These are phyloP conservation scores for Apis florea DNA, from an alignment of 1,140 invertebrate genomes.

Conservation along the genomic window DNA sequence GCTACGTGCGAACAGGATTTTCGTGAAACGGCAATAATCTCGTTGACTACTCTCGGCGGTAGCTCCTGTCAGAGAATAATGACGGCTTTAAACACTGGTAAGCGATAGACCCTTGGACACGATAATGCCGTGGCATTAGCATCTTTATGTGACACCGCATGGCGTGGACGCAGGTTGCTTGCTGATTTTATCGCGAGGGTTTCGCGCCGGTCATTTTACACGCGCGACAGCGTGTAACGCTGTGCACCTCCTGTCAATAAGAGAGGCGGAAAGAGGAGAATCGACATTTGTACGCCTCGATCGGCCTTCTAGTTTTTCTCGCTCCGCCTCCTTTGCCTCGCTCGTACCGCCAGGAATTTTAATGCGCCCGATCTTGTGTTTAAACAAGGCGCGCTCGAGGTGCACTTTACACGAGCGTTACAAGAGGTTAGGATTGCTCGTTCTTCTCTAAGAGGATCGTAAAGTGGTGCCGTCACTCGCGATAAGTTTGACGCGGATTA, in stretches of 20 bases:
- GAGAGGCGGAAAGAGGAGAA: background rate
- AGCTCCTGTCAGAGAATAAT: slow-evolving; percentile 64
- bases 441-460: background rate
- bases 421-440: background rate
- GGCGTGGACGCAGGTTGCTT: background rate
- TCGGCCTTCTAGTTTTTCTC: background rate
- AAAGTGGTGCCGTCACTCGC: background rate
- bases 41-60: slow-evolving; percentile 34
- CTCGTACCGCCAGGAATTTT: slow-evolving; percentile 2
- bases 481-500: background rate
- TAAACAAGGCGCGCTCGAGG: background rate
- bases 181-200: slow-evolving; percentile 50
- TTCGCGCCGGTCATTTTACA: slow-evolving; percentile 38
- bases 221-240: slow-evolving; percentile 48
- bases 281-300: background rate
- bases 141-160: slow-evolving; percentile 57
- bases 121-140: slow-evolving; percentile 67
- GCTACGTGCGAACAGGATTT: slow-evolving; percentile 45
- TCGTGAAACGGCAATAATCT: slow-evolving; percentile 60
- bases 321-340: background rate
- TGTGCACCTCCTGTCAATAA: slow-evolving; percentile 44
- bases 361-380: background rate
- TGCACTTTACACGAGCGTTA: background rate
- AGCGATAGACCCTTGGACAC: slow-evolving; percentile 60
- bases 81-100: slow-evolving; percentile 62